A percentile compares a stretch with the other conserved stretches of the same genome.
Evolutionary conservation across 1,140 invertebrate species (phyloP).

Genomic region (Bombus picipes): DNA sequence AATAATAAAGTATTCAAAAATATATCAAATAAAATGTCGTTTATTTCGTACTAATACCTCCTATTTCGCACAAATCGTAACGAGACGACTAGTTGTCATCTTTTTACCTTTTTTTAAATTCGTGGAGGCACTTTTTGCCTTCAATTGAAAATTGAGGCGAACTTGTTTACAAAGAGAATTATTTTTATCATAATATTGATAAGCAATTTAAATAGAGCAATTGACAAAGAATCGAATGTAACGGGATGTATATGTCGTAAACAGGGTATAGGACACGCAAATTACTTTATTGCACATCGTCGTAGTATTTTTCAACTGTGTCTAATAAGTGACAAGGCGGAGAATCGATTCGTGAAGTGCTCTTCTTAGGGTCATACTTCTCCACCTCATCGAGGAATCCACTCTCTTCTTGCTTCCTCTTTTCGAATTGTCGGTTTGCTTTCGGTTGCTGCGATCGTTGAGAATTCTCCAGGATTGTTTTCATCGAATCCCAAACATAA

Average conservation of each 20-base stretch:
- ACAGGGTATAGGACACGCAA: not conserved
- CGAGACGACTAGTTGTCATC: too few species aligned
- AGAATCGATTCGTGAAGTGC: not conserved
- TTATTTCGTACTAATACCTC: not conserved
- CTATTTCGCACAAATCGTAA: not conserved
- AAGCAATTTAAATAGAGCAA: not conserved
- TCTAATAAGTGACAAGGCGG: constrained; percentile 31
- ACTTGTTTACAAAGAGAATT: not conserved
- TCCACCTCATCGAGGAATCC: constrained; percentile 26
- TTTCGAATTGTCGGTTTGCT: not conserved
- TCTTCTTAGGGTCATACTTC: not conserved
- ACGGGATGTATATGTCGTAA: not conserved
- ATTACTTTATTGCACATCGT: constrained; percentile 57
- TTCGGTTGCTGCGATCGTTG: constrained; percentile 45
- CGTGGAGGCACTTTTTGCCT: too few species aligned
- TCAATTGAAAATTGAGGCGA: not conserved
- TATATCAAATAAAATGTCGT: not conserved
- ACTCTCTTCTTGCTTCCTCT: constrained; percentile 18
- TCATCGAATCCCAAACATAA: constrained; percentile 49
- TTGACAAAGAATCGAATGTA: not conserved
- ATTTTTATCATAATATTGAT: not conserved
- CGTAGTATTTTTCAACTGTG: constrained; percentile 56
- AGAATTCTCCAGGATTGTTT: constrained; percentile 39
- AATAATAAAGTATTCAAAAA: not conserved
- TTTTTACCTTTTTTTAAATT: too few species aligned